Conservation (phyloP, 2,888 invertebrate genomes). For the Cheiracanthium punctorium region DNA sequence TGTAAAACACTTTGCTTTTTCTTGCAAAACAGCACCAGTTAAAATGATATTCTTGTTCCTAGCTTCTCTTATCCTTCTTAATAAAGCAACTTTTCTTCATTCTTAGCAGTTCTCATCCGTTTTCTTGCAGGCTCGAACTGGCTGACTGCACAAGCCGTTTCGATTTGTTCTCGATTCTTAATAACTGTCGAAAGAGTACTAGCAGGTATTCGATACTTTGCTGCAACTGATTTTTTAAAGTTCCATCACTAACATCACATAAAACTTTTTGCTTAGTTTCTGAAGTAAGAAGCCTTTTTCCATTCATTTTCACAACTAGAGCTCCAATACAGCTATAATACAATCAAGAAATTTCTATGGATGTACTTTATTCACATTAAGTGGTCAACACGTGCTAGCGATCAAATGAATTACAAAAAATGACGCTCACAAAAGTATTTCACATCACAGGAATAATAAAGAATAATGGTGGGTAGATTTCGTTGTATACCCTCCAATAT, state of each 20-base stretch:
- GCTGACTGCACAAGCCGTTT: neutral
- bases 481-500: no score
- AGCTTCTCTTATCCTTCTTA: neutral
- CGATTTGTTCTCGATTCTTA: constrained; percentile 8
- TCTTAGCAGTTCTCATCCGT: neutral
- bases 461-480: no score
- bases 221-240: neutral
- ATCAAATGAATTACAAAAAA: no score
- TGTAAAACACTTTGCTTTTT: neutral
- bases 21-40: neutral
- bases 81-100: constrained; percentile 20
- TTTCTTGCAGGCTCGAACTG: constrained; percentile 12
- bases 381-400: no score
- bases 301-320: no score
- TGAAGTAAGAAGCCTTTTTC: no score
- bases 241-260: neutral
- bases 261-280: neutral
- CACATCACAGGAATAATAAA: no score
- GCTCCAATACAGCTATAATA: no score
- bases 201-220: neutral
- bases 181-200: constrained; percentile 8
- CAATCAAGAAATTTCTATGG: no score
- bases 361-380: no score
- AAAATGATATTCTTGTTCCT: neutral
- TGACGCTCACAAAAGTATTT: no score